These are phyloP conservation scores for Halcyon leucocephala DNA, from an alignment of 2,797 vertebrate genomes.

Conservation along the genomic window DNA sequence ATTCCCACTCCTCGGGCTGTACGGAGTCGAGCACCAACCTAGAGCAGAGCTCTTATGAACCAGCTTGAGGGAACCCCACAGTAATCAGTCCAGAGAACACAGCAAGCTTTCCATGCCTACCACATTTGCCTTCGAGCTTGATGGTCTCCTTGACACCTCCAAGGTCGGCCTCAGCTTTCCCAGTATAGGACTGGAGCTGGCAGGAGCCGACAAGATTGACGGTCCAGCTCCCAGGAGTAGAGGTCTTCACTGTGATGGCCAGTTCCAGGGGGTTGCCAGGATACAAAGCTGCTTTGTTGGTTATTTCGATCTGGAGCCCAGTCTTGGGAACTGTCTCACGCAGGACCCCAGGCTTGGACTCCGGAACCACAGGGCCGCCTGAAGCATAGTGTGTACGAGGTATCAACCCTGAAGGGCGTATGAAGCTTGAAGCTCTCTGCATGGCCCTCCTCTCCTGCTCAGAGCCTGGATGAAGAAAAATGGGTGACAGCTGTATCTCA, in stretches of 20 bases:
- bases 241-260: constrained; percentile 39
- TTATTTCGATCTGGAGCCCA: constrained; percentile 45
- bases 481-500: not conserved
- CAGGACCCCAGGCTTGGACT: fast-evolving
- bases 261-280: constrained; percentile 70
- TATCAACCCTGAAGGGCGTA: not conserved
- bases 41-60: not conserved
- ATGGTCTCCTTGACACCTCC: constrained; percentile 48
- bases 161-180: constrained; percentile 60
- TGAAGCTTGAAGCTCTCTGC: constrained; percentile 42
- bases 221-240: constrained; percentile 32
- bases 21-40: not conserved
- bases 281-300: constrained; percentile 6
- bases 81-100: not conserved
- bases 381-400: not conserved
- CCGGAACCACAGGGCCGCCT: too few species aligned
- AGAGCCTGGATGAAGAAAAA: constrained; percentile 56
- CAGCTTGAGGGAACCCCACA: not conserved
- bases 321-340: not conserved
- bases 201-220: constrained; percentile 48
- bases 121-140: constrained; percentile 49
- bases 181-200: constrained; percentile 75
- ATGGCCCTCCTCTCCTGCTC: constrained; percentile 64
- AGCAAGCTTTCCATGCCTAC: constrained; percentile 25
- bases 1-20: not conserved